Conservation (phyloP, 2,113 vertebrate species). For the Furnarius figulus region DNA sequence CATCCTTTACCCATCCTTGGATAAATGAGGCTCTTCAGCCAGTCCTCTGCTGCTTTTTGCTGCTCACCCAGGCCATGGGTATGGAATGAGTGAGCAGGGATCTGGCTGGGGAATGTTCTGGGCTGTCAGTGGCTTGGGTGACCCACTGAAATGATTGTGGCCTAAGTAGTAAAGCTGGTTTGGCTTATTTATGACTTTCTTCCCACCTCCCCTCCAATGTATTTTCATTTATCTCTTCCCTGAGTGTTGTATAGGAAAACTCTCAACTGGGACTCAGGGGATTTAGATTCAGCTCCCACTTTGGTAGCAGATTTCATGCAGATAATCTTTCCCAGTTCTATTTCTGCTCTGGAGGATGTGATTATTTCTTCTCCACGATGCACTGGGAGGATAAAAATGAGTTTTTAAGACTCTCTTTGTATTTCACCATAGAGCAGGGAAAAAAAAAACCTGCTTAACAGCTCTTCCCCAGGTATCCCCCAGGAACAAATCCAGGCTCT, state of each 20-base stretch:
- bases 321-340: conserved; percentile 15
- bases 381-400: neutral
- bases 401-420: neutral
- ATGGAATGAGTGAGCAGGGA: neutral
- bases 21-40: neutral
- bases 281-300: neutral
- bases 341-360: neutral
- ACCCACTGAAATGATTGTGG: neutral
- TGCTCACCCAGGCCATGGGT: neutral
- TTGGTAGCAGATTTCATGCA: conserved; percentile 25
- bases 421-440: neutral
- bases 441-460: neutral
- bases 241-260: neutral
- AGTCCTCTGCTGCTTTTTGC: neutral
- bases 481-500: neutral
- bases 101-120: neutral
- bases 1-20: neutral
- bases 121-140: neutral
- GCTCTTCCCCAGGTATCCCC: neutral
- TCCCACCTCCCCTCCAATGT: neutral
- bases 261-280: neutral
- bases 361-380: neutral
- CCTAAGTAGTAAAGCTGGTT: neutral
- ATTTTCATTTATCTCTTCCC: neutral
- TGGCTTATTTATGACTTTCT: neutral